These are phyloP conservation scores for Cepaea nemoralis DNA, from an alignment of 1,140 invertebrate genomes.

Conservation along the genomic window DNA sequence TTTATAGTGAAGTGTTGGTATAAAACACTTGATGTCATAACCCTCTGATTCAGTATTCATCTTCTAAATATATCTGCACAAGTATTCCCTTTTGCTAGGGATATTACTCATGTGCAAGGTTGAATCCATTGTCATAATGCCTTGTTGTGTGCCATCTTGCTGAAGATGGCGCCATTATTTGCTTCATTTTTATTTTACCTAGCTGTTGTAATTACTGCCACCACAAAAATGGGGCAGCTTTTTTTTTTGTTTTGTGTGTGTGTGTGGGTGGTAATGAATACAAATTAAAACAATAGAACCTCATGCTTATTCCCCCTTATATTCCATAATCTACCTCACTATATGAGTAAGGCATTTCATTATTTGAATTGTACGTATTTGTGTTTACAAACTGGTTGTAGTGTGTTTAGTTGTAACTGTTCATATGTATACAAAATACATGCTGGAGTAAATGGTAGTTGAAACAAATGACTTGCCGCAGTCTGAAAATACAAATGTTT, in stretches of 20 bases:
- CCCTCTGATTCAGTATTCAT: too few relatives aligned
- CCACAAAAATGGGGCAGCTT: background rate
- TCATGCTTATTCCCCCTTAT: background rate
- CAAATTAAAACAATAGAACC: background rate
- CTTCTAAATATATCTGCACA: too few relatives aligned
- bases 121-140: background rate
- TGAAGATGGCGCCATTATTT: background rate
- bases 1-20: too few relatives aligned
- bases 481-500: too few relatives aligned
- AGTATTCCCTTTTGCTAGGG: too few relatives aligned
- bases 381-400: background rate
- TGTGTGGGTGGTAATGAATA: background rate
- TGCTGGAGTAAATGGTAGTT: too few relatives aligned
- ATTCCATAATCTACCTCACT: constrained; percentile 7
- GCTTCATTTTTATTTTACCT: background rate
- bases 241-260: too few relatives aligned
- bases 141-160: background rate
- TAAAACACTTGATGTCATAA: too few relatives aligned
- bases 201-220: background rate
- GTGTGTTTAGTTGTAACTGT: background rate
- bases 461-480: too few relatives aligned
- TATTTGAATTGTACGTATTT: too few relatives aligned
- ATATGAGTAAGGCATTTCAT: background rate
- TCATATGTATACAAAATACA: background rate
- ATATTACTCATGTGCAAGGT: background rate